phyloP scores from a whole-genome alignment of 2,888 invertebrate genomes.

The Matsumyia berberina region DNA sequence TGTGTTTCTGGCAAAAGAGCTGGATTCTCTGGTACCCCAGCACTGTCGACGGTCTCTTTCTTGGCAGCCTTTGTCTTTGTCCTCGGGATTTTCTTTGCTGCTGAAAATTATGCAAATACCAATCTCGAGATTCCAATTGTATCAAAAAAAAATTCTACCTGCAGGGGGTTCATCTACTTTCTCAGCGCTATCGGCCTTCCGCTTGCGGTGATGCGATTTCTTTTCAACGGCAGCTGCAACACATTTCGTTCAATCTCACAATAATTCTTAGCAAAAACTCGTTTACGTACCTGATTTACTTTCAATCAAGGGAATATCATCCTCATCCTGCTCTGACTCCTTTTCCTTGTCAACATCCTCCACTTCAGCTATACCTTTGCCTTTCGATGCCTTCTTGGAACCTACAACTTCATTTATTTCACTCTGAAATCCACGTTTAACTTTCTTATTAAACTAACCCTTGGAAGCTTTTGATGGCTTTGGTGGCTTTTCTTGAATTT shows the following conservation, averaged over 20 bases:
- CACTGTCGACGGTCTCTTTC: slow-evolving; percentile 64
- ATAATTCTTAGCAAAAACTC: background rate
- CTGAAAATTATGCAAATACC: slow-evolving; percentile 10
- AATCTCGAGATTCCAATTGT: background rate
- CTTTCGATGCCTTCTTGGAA: slow-evolving; percentile 41
- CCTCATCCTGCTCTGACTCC: slow-evolving; percentile 17
- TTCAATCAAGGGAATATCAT: slow-evolving; percentile 29
- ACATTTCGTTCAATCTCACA: background rate
- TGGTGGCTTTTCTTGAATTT: slow-evolving; percentile 43
- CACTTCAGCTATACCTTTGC: slow-evolving; percentile 16
- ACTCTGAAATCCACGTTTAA: background rate
- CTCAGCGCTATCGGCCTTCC: slow-evolving; percentile 48
- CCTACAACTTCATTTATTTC: slow-evolving; percentile 1
- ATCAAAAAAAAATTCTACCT: slow-evolving; percentile 36
- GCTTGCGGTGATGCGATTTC: slow-evolving; percentile 44
- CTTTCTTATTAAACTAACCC: slow-evolving; percentile 10
- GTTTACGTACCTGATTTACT: slow-evolving; percentile 50
- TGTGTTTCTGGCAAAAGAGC: slow-evolving; percentile 32
- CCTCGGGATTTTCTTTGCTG: slow-evolving; percentile 48
- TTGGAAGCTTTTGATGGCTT: slow-evolving; percentile 54
- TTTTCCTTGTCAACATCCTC: slow-evolving; percentile 26
- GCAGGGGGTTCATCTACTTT: slow-evolving; percentile 50
- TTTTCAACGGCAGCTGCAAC: slow-evolving; percentile 49
- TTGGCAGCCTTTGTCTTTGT: slow-evolving; percentile 70
- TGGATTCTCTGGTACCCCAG: slow-evolving; percentile 64